Base-by-base conservation (phyloP, 1,140 invertebrate genomes). In the Drosophila burlai region DNA sequence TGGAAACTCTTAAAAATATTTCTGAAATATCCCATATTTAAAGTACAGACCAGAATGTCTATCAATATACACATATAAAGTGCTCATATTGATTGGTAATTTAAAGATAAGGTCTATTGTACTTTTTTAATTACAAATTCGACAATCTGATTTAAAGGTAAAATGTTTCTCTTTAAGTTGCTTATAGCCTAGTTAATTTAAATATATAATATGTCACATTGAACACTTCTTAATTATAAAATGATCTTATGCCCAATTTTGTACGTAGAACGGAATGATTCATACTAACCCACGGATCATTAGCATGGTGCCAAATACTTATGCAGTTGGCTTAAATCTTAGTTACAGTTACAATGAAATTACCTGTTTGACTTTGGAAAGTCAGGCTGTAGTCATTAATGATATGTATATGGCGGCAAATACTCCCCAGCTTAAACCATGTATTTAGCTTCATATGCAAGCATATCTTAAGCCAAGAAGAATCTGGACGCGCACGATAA, bases 401-500 rank as follows among this genome's bases (percentile, higher is more conserved):
- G 76, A 73, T 79, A 78, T 79, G 50, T 62, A 79, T 52, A 62
- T 72, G 64, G 50, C 52, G 46, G 58, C 45, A 76, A 24, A 64
- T 52, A 31, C 36, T 40, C 15, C 15, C 29, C 38, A 34, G 59
- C 34, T 36, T 58, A 68, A 69, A 68, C 34, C 40, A 54, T 54
- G 60, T 80, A 80, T 58, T 46, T 49, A 65, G 34, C 31, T 16
- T n/a, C 31, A 50, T 47, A 57, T 46, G 55, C 24, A 34, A 43
- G 50, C 49, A 36, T 16, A 54, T 55, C 18, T 55, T 55, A 16
- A 58, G 50, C 52, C 61, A 62, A 79, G 72, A 54, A 31, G 54
- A 50, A 69, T 47, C 46, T 68, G 55, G 50, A 76, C 67, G 46
- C 61, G 63, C 58, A 81, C 86, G 71, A 89, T 89, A 89, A 90